Evolutionary conservation across 2,888 invertebrate genomes (phyloP).

Genomic region (Protophormia terraenovae): DNA sequence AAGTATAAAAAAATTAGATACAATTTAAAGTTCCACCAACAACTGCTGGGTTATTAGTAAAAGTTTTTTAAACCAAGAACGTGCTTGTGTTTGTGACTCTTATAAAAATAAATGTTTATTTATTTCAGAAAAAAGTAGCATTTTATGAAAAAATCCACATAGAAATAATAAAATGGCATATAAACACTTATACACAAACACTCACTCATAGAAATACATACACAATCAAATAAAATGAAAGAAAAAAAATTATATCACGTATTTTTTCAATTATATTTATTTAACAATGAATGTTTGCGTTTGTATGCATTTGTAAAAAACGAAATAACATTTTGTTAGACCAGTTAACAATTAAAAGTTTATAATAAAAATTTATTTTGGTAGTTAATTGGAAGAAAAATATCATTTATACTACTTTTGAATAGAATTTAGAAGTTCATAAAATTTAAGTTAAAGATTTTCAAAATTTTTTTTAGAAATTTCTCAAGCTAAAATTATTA

Average conservation of each 20-base stretch:
- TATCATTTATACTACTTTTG: too few species aligned
- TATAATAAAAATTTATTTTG: too few species aligned
- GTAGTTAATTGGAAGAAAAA: too few species aligned
- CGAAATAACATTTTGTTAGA: too few species aligned
- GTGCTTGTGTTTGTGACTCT: constrained; percentile 27
- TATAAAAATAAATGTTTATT: constrained; percentile 57
- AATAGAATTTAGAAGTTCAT: too few species aligned
- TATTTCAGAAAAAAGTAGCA: constrained; percentile 42
- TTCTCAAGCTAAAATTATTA: too few species aligned
- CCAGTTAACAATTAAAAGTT: too few species aligned
- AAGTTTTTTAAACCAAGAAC: background rate
- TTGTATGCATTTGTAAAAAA: background rate
- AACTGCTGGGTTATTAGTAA: background rate
- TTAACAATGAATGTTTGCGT: constrained; percentile 9
- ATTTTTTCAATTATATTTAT: constrained; percentile 37
- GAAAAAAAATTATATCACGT: constrained; percentile 4
- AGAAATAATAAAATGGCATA: background rate
- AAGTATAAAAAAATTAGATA: too few species aligned
- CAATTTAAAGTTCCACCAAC: too few species aligned
- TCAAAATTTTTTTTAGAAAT: too few species aligned
- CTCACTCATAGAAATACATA: background rate
- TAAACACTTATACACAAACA: background rate
- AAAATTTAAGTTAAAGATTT: too few species aligned
- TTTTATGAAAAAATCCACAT: background rate
- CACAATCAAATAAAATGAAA: constrained; percentile 19